phyloP scores from a whole-genome alignment of 2,113 vertebrate genomes.

The Varanus komodoensis region DNA sequence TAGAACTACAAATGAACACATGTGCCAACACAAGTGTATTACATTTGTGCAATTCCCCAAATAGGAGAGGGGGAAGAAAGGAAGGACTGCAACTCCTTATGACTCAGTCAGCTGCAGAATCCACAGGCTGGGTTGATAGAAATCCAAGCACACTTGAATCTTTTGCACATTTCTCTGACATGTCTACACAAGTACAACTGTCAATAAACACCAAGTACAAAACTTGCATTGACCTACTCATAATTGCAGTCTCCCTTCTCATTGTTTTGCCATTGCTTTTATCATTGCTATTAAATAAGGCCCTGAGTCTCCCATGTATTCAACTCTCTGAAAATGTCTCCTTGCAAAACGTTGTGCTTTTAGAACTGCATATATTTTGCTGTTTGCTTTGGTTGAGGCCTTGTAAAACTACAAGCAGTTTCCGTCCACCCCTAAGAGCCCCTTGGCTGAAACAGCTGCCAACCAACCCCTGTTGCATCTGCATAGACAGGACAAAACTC shows the following conservation, averaged over 20 bases:
- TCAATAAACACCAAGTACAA: slow-evolving; percentile 72
- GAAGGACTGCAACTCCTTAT: too few species aligned
- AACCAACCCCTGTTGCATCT: neutral
- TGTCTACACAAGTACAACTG: slow-evolving; percentile 66
- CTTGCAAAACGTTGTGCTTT: neutral
- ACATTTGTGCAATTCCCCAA: too few species aligned
- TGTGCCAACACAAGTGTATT: too few species aligned
- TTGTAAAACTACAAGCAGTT: neutral
- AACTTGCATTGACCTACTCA: slow-evolving; percentile 69
- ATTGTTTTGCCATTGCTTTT: slow-evolving; percentile 18
- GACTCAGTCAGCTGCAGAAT: slow-evolving; percentile 45
- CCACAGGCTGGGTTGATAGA: slow-evolving; percentile 70
- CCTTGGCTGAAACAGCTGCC: neutral
- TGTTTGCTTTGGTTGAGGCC: neutral
- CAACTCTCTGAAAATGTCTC: neutral
- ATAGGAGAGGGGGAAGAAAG: too few species aligned
- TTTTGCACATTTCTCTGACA: too few species aligned
- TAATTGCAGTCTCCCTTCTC: slow-evolving; percentile 62
- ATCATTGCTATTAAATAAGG: neutral
- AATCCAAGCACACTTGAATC: too few species aligned
- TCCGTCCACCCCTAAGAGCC: neutral
- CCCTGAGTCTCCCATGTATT: neutral
- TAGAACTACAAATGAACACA: too few species aligned
- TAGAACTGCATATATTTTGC: neutral
- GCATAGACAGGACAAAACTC: too few species aligned